phyloP scores from a whole-genome alignment of 2,797 vertebrate species.

The Phataginus tetradactyla region DNA sequence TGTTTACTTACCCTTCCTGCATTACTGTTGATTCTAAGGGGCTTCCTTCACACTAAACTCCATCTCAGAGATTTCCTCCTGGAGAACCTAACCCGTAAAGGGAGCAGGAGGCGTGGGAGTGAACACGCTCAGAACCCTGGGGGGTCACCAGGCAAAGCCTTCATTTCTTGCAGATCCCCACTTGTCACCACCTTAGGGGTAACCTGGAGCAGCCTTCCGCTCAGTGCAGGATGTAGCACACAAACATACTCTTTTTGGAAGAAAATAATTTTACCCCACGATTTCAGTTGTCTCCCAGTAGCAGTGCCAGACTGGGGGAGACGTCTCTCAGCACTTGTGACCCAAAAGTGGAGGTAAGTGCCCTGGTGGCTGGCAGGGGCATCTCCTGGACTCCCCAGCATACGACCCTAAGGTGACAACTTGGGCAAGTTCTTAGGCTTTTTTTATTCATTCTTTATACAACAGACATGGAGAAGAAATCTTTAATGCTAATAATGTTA shows the following conservation, averaged over 20 bases:
- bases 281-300: background rate
- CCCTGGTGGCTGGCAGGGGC: too few species aligned
- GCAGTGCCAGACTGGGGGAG: background rate
- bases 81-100: background rate
- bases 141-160: too few species aligned
- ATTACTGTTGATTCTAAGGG: too few species aligned
- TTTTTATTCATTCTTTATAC: background rate
- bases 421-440: background rate
- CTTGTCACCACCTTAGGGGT: fast-evolving
- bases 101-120: background rate
- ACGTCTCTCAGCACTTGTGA: too few species aligned
- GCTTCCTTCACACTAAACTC: background rate
- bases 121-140: fast-evolving
- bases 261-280: background rate
- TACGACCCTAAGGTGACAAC: too few species aligned
- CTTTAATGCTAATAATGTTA: background rate
- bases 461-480: background rate
- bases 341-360: fast-evolving
- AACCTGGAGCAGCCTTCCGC: background rate
- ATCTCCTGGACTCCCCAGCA: too few species aligned
- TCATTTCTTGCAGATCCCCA: background rate
- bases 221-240: background rate
- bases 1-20: too few species aligned
- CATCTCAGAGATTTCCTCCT: background rate
- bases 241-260: background rate